These are phyloP conservation scores for Chionis minor DNA, from an alignment of 2,113 vertebrate genomes.

Conservation along the genomic window DNA sequence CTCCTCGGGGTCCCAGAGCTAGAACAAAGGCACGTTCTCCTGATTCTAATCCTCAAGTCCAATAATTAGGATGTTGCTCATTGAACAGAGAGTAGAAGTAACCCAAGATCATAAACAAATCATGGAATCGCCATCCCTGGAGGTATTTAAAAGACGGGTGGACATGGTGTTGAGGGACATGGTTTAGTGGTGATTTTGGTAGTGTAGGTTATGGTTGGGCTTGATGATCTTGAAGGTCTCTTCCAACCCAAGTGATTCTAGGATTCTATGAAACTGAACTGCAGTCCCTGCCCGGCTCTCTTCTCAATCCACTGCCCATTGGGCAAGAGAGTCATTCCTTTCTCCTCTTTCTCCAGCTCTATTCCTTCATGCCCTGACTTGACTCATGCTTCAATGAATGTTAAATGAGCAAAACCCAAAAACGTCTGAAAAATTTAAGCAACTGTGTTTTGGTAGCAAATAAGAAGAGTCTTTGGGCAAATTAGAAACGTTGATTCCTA, in stretches of 20 bases:
- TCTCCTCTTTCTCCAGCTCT: not conserved
- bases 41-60: not conserved
- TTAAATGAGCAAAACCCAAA: not conserved
- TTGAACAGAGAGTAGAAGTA: not conserved
- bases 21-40: not conserved
- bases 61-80: not conserved
- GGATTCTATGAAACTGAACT: not conserved
- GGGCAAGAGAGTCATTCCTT: not conserved
- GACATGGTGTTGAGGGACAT: no score
- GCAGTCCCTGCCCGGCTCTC: not conserved
- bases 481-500: not conserved
- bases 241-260: no score
- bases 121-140: no score
- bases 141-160: no score
- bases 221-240: no score
- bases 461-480: not conserved
- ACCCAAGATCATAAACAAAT: not conserved
- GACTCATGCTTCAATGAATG: not conserved
- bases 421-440: not conserved
- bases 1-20: not conserved
- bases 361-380: not conserved
- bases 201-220: no score
- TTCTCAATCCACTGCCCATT: not conserved
- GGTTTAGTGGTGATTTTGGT: no score
- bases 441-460: not conserved